These are phyloP conservation scores for Neuroterus valhalla DNA, from an alignment of 1,140 invertebrate species.

Conservation along the genomic window DNA sequence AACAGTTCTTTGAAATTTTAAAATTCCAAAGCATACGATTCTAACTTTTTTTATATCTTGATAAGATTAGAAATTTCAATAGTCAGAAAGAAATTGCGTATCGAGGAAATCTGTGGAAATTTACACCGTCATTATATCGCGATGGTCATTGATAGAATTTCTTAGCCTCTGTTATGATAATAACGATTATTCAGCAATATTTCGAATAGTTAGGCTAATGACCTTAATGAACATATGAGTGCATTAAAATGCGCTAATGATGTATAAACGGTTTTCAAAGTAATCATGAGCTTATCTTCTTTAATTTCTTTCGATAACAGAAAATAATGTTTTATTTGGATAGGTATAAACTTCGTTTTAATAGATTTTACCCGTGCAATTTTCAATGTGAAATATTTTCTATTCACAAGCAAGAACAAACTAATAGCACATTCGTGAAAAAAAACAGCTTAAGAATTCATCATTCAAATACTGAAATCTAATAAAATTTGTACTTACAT, in stretches of 20 bases:
- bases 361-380: neutral
- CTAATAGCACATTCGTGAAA: no score
- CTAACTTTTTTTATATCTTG: no score
- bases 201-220: neutral
- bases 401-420: no score
- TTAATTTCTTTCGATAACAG: neutral
- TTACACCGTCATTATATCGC: neutral
- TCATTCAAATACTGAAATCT: no score
- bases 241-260: slow-evolving; percentile 4
- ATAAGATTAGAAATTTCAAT: neutral
- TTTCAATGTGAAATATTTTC: neutral
- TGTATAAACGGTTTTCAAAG: neutral
- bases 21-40: no score
- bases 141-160: slow-evolving; percentile 13
- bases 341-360: neutral
- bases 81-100: neutral
- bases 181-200: slow-evolving; percentile 22
- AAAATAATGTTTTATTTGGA: neutral
- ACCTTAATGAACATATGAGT: no score
- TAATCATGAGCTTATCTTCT: neutral
- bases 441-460: no score
- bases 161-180: neutral
- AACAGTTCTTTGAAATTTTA: no score
- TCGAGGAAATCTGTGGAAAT: neutral
- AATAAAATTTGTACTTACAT: no score